A percentile compares a stretch with the other conserved stretches of the same genome.
phyloP scores from a whole-genome alignment of 1,140 invertebrate species.

The Leptinotarsa defecta region DNA sequence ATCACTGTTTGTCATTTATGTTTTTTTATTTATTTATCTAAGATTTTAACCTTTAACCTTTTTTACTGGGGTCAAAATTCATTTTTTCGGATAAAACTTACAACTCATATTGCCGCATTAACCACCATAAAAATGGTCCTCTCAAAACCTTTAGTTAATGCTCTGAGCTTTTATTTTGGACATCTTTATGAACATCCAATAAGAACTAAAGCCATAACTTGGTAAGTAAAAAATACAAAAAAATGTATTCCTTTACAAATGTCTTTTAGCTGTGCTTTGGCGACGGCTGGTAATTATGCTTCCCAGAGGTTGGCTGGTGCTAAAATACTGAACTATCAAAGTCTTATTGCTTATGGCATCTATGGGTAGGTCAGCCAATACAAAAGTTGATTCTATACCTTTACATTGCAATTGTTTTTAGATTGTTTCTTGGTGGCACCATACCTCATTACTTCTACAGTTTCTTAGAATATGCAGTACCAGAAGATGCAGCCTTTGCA shows the following conservation, averaged over 20 bases:
- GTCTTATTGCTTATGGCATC: conserved; percentile 68
- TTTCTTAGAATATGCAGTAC: conserved; percentile 62
- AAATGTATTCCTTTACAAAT: neutral
- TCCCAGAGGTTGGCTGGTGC: conserved; percentile 68
- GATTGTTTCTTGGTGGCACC: conserved; percentile 72
- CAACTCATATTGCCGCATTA: neutral
- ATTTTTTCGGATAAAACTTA: neutral
- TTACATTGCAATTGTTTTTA: conserved; percentile 49
- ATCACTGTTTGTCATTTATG: no score
- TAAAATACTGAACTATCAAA: conserved; percentile 65
- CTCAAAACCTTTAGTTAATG: conserved; percentile 70
- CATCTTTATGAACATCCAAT: conserved; percentile 72
- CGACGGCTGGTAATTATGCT: conserved; percentile 67
- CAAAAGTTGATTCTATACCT: conserved; percentile 14
- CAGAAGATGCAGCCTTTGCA: conserved; percentile 61
- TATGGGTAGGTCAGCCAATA: conserved; percentile 64
- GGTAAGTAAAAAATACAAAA: conserved; percentile 59
- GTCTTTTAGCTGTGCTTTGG: conserved; percentile 64
- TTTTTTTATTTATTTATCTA: neutral
- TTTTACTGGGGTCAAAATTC: neutral
- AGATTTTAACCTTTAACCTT: conserved; percentile 17
- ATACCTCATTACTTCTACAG: conserved; percentile 75
- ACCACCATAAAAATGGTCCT: conserved; percentile 62
- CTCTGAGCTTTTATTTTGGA: conserved; percentile 68
- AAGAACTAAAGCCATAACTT: conserved; percentile 73